Base-by-base conservation (phyloP, 2,797 vertebrate species). In the Eulemur albifrons region DNA sequence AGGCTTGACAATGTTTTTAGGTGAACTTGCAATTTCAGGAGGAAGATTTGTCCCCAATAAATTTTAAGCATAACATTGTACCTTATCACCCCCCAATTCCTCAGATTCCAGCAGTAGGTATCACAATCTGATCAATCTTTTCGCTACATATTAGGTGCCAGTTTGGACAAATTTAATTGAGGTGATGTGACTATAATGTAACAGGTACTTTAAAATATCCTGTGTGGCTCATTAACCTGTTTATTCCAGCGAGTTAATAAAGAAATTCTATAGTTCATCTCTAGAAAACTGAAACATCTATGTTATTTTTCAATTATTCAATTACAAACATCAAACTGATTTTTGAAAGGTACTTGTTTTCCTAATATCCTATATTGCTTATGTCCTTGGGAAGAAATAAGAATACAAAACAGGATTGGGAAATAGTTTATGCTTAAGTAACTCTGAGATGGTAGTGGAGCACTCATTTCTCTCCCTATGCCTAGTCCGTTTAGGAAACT, bases 281-380 rank as follows among this genome's bases (percentile, higher is more conserved):
- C 23, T 70, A 61, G 45, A 92, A 97, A 95, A 61, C 10, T 8
- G 40, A 77, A 88, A 35, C 35, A 92, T 61, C 9, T 25, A 25
- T 79, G 43, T 91, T 65, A 63, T 89, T 75, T 95, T 97, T 88
- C 27, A 73, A 9, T 79, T 27, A 65, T 70, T 67, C 94, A 79
- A 81, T 73, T 80, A 72, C 69, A 81, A 91, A 90, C 43, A 63
- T 69, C 17, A 72, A 82, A 73, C 82, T 65, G 18, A 43, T 94
- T 95, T 85, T 38, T 9, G 5, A 18, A 73, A 93, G 40, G 8
- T 65, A 21, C 11, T 87, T 88, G 35, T 85, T 92, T 92, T 86
- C 67, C 18, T 92, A 79, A 52, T 69, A 70, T 0, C 5, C 6
- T 21, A 13, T 77, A 21, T 52, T 27, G 45, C 86, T 30, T 93